Base-by-base conservation (phyloP, 2,113 vertebrate genomes). In the Periophthalmus modestus region DNA sequence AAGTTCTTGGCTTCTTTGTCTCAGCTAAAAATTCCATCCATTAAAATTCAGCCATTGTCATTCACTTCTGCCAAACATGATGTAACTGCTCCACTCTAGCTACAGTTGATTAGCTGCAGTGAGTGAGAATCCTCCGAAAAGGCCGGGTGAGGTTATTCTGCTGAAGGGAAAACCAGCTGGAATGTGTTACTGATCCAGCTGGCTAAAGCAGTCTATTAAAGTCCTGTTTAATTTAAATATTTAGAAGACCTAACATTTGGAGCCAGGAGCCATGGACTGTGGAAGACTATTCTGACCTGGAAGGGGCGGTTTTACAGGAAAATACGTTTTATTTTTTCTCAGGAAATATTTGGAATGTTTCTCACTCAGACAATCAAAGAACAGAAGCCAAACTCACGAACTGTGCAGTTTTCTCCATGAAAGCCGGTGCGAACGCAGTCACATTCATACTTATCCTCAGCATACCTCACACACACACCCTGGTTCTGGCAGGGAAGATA, bases 351-450 rank as follows among this genome's bases (percentile, higher is more conserved):
- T 54, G 43, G 28, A 14, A 74, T 50, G 81, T 83, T 86, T 80
- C 77, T 70, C 2, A 15, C 77, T 70, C 2, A 15, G 6, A 18
- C 18, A 75, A 13, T 52, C 68, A 33, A 33, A 39, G 28, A 59
- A 73, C 72, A 18, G 11, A 23, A 23, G 23, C 18, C 2, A 9
- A 57, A 95, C 98, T 97, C 88, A 99, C 98, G 95, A 75, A 87
- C 69, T 14, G 94, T 97, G 92, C 98, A 99, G 93, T 99, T 98
- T 80, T 85, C 74, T 74, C 98, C 98, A 0, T 89, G 92, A 88
- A 95, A 98, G 5, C 98, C 98, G 0, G 97, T 99, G 28, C 91
- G 91, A 0, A 96, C 97, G 88, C 98, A 99, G 91, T 99, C 98
- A 1, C 98, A 99, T 76, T 97, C 95, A 15, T 98, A 99, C 7